Evolutionary conservation across 2,113 vertebrate species (phyloP).

Genomic region (Chitala chitala): DNA sequence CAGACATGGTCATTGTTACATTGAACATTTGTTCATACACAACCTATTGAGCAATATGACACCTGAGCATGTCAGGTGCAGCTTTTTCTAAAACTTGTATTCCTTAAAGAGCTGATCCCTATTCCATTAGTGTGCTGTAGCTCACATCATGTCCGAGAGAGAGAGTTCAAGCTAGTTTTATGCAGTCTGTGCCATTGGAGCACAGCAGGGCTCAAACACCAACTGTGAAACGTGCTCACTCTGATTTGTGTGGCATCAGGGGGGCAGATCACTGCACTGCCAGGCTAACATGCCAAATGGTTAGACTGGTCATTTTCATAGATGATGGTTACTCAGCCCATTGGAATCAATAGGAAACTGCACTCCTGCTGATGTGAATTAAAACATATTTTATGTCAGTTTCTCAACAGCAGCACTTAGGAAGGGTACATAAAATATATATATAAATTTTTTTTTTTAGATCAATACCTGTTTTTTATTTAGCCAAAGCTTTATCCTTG

Average conservation of each 20-base stretch:
- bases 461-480: neutral
- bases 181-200: too few relatives aligned
- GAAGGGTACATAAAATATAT: neutral
- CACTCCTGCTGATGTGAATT: neutral
- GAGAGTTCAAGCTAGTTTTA: too few relatives aligned
- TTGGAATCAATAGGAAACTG: neutral
- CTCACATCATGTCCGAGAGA: too few relatives aligned
- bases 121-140: too few relatives aligned
- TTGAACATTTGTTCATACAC: too few relatives aligned
- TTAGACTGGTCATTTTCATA: neutral
- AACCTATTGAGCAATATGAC: too few relatives aligned
- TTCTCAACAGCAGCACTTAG: neutral
- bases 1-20: too few relatives aligned
- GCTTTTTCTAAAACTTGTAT: too few relatives aligned
- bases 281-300: neutral
- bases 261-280: neutral
- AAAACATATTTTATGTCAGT: neutral
- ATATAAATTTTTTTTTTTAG: conserved; percentile 13
- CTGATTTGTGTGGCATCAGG: neutral
- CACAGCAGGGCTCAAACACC: neutral
- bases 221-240: too few relatives aligned
- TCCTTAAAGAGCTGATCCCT: too few relatives aligned
- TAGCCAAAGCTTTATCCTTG: neutral
- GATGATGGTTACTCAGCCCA: neutral
- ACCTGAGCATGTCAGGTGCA: too few relatives aligned